Evolutionary conservation across 2,113 vertebrate species (phyloP).

Genomic region (Otus sunia): DNA sequence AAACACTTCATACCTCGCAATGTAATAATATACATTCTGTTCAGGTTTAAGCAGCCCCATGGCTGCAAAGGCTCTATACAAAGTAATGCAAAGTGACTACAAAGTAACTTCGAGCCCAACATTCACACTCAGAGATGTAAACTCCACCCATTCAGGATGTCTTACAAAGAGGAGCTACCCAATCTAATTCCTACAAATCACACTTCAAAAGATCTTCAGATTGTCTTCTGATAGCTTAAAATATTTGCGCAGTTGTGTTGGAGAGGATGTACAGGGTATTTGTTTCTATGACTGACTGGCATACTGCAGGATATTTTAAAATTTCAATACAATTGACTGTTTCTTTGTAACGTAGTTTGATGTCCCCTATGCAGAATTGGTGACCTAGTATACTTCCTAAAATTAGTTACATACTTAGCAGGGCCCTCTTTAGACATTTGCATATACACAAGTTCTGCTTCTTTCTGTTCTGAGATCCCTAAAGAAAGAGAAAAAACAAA

Average conservation of each 20-base stretch:
- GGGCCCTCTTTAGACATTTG: not conserved
- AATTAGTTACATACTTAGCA: not conserved
- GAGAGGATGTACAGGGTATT: not conserved
- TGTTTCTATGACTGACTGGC: not conserved
- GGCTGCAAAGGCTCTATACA: not conserved
- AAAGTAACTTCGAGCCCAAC: constrained; percentile 9
- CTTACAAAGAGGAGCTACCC: not conserved
- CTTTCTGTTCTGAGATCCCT: not conserved
- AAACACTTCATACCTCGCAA: not conserved
- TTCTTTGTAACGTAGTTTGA: not conserved
- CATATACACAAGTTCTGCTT: not conserved
- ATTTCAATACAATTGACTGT: not conserved
- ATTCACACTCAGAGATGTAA: not conserved
- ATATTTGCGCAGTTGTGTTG: not conserved
- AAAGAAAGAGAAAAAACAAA: not conserved
- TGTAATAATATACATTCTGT: not conserved
- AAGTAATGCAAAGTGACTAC: constrained; percentile 3
- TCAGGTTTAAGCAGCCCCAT: not conserved
- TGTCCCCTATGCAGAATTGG: not conserved
- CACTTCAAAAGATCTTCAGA: constrained; percentile 15
- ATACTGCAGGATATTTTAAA: not conserved
- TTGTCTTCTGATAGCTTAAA: constrained; percentile 10
- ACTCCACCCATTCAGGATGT: not conserved
- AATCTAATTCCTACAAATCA: not conserved
- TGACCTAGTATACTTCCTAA: not conserved